Percentiles rank a stretch among this genome's conserved stretches.
Conservation (phyloP, 1,140 invertebrate genomes). For the Bombus terrestris region DNA sequence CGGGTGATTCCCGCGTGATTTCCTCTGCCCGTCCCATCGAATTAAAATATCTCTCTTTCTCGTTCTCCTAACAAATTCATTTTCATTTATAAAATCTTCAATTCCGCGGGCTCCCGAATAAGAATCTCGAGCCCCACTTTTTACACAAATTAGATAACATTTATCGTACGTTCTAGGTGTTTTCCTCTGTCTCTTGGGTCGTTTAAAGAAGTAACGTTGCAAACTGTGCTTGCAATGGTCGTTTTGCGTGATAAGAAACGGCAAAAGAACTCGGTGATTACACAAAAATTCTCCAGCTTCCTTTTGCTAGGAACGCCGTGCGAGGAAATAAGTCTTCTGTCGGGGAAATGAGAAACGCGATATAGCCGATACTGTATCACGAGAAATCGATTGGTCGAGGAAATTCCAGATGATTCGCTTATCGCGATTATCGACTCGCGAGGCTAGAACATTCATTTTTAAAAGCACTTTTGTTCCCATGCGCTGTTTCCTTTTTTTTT, state of each 20-base stretch:
- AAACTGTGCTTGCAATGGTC: too few species aligned
- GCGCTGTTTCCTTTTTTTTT: neutral
- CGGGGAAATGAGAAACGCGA: constrained; percentile 20
- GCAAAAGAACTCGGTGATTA: constrained; percentile 6
- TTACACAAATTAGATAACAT: neutral
- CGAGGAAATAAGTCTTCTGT: constrained; percentile 25
- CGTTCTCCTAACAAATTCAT: neutral
- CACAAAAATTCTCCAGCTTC: constrained; percentile 13
- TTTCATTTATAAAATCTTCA: neutral
- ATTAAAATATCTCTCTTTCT: neutral
- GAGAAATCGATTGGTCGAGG: constrained; percentile 17
- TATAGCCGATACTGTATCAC: constrained; percentile 1
- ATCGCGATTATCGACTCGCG: neutral
- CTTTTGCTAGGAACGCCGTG: neutral
- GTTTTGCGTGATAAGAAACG: neutral
- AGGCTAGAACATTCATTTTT: neutral
- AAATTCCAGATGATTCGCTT: constrained; percentile 8
- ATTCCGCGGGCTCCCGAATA: too few species aligned
- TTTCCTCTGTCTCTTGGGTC: neutral
- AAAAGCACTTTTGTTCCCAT: neutral
- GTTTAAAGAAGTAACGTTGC: neutral
- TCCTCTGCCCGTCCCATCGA: neutral
- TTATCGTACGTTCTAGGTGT: neutral
- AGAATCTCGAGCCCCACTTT: neutral
- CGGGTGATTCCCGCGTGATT: neutral